phyloP scores from a whole-genome alignment of 1,140 invertebrate species.

The Tetragonula clypearis region DNA sequence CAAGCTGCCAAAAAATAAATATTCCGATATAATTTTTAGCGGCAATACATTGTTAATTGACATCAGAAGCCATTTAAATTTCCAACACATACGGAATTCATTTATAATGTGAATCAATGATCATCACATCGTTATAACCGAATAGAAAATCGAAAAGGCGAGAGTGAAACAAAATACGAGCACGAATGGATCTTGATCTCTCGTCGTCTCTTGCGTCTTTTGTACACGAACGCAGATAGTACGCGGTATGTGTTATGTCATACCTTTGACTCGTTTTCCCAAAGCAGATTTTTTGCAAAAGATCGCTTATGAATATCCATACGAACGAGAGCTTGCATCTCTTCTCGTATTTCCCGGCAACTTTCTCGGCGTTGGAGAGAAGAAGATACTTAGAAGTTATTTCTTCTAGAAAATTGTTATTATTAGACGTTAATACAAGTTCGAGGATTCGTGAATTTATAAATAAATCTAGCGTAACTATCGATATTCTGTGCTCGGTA shows the following conservation, averaged over 20 bases:
- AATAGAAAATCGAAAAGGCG: neutral
- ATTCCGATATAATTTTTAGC: too few relatives aligned
- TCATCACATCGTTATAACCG: neutral
- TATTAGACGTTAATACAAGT: too few relatives aligned
- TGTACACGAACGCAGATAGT: neutral
- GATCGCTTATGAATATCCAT: constrained; percentile 6
- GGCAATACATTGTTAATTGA: too few relatives aligned
- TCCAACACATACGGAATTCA: neutral
- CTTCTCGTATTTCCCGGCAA: neutral
- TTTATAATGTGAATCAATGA: neutral
- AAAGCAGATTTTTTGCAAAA: constrained; percentile 16
- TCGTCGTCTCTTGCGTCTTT: neutral
- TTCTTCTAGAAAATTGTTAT: too few relatives aligned
- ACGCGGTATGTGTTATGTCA: neutral
- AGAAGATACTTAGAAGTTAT: too few relatives aligned
- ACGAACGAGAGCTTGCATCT: neutral
- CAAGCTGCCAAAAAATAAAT: too few relatives aligned
- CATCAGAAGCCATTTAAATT: too few relatives aligned
- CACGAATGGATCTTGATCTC: neutral
- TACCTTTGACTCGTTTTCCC: constrained; percentile 1
- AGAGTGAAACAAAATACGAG: neutral
- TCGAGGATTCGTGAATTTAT: too few relatives aligned
- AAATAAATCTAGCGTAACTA: too few relatives aligned
- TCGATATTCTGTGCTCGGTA: too few relatives aligned
- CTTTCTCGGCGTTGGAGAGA: neutral